phyloP scores from a whole-genome alignment of 2,888 invertebrate genomes.

The Empis stercorea region DNA sequence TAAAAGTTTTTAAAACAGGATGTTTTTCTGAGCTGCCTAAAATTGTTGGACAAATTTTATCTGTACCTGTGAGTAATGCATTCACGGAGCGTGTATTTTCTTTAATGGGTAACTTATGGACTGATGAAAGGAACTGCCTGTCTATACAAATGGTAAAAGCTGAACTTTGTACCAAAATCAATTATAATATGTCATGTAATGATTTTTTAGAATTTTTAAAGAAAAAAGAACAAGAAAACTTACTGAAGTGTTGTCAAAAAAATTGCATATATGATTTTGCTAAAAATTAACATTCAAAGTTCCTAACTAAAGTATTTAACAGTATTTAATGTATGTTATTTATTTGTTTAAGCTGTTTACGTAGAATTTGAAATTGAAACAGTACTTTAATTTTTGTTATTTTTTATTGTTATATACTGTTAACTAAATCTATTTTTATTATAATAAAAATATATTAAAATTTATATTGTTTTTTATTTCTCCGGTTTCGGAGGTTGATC shows the following conservation, averaged over 20 bases:
- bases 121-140: not conserved
- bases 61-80: not conserved
- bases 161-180: not conserved
- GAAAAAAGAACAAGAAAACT: not conserved
- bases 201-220: not conserved
- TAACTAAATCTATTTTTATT: not conserved
- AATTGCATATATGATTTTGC: not conserved
- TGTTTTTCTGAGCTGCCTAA: not conserved
- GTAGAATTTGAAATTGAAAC: not conserved
- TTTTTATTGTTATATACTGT: not conserved
- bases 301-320: not conserved
- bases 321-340: not conserved
- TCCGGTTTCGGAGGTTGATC: too few species aligned
- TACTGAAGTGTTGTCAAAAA: not conserved
- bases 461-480: too few species aligned
- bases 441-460: not conserved
- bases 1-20: not conserved
- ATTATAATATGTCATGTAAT: not conserved
- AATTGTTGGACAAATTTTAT: not conserved
- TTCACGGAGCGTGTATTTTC: not conserved
- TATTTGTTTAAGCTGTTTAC: not conserved
- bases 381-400: not conserved
- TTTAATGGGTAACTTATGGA: not conserved
- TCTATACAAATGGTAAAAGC: not conserved
- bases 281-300: not conserved